Base-by-base conservation (phyloP, 1,140 invertebrate species). In the Euura lappo region DNA sequence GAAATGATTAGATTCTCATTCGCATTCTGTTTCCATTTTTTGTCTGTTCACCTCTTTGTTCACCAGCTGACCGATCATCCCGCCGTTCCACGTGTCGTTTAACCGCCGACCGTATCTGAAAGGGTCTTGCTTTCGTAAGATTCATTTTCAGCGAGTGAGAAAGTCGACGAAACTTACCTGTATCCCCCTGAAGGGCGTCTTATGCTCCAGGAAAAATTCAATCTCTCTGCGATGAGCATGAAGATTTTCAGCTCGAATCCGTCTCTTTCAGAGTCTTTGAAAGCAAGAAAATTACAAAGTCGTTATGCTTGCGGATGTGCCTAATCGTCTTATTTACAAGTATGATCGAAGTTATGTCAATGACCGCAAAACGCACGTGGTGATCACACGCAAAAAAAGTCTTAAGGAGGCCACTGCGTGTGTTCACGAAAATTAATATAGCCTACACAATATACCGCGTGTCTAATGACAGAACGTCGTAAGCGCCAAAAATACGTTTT, bases 151-250 rank as follows among this genome's bases (percentile, higher is more conserved):
- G 11, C 64, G 47, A 68, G 51, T 69, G 42, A 42, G 51, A 71
- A 1, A 10, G 2, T 44, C 2, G 28, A 46, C 60, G 10, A 42
- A 42, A 73, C n/a, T 72, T 75, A 82, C 83, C 68, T 76, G 13
- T 78, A 73, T 7, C 13, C 43, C 51, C 78, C 72, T 13, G 69
- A 60, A 0, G 82, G 77, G 46, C 79, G 80, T 51, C 75, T 78
- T 43, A 84, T 72, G 1, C 69, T 79, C 79, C 80, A 85, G 10
- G 80, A 81, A 8, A 85, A 85, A 73, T 85, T 84, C 6, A 85
- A 51, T 51, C 75, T 74, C 13, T 84, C 73, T 0, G 83, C 82
- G 5, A 85, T 75, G 1, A 80, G 46, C 7, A 81, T 6, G 68
- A 84, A 83, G 44, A 85, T 45, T 47, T 77, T 65, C 44, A 79